phyloP scores from a whole-genome alignment of 1,140 invertebrate species.

The Stegodyphus mimosarum region DNA sequence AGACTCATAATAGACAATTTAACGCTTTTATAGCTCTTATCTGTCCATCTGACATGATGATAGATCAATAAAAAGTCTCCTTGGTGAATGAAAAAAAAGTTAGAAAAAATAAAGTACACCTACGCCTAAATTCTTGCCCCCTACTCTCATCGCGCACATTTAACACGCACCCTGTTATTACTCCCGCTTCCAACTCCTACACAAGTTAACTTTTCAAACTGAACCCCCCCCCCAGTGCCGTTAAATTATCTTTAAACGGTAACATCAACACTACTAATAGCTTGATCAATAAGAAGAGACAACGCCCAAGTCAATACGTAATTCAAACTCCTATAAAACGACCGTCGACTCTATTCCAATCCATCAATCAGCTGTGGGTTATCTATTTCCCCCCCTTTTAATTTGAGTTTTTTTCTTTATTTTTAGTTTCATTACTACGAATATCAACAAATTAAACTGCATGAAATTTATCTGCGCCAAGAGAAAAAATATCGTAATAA shows the following conservation, averaged over 20 bases:
- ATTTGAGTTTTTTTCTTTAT: not conserved
- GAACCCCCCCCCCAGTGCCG: conserved; percentile 12
- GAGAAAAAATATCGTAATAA: conserved; percentile 1
- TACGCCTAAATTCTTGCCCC: not conserved
- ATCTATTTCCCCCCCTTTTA: not conserved
- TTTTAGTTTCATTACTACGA: no score
- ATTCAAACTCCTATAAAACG: conserved; percentile 33
- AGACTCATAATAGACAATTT: conserved; percentile 57
- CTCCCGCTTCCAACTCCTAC: conserved; percentile 37
- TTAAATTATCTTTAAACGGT: conserved; percentile 58
- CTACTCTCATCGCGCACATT: not conserved
- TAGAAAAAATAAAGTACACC: not conserved
- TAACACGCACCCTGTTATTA: conserved; percentile 33
- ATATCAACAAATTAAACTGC: conserved; percentile 14
- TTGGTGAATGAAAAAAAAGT: conserved; percentile 1
- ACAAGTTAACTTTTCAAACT: conserved; percentile 44
- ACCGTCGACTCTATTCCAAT: no score
- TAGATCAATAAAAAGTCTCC: conserved; percentile 42
- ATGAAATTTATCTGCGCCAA: conserved; percentile 27
- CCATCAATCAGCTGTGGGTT: conserved; percentile 40
- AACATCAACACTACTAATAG: conserved; percentile 55
- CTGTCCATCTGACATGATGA: conserved; percentile 44
- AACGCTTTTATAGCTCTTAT: conserved; percentile 35
- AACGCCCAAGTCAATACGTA: conserved; percentile 56
- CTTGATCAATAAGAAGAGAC: conserved; percentile 50